Conservation (phyloP, 2,113 vertebrate genomes). For the Furnarius figulus region DNA sequence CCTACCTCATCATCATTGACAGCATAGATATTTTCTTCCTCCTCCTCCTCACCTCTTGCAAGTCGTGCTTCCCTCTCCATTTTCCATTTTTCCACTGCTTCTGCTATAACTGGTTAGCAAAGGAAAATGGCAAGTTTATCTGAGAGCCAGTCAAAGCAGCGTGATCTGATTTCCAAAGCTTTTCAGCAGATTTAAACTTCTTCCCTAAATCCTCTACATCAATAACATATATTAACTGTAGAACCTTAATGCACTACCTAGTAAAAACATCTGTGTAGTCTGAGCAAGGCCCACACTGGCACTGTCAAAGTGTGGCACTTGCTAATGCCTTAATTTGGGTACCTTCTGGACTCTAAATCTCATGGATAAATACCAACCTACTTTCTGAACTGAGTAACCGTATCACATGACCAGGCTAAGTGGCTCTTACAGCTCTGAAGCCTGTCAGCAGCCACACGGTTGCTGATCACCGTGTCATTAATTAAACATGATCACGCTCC, state of each 20-base stretch:
- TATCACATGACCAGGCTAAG: background rate
- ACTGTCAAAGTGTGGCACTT: background rate
- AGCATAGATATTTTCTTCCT: conserved; percentile 90
- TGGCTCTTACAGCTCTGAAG: background rate
- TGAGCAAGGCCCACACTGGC: background rate
- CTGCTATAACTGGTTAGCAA: conserved; percentile 77
- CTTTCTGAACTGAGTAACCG: background rate
- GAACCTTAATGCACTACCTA: background rate
- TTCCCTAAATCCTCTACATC: background rate
- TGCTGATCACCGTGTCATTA: background rate
- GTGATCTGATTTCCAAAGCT: background rate
- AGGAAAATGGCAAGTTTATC: background rate
- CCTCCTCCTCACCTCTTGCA: conserved; percentile 80
- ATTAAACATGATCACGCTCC: background rate
- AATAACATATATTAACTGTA: accelerated
- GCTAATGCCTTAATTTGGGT: background rate
- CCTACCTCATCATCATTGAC: conserved; percentile 84
- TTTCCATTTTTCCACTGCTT: conserved; percentile 89
- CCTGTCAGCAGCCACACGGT: background rate
- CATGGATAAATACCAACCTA: background rate
- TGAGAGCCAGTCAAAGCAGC: background rate
- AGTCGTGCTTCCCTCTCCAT: conserved; percentile 82
- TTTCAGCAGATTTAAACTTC: background rate
- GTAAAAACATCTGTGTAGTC: accelerated
- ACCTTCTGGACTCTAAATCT: background rate